Evolutionary conservation across 2,888 invertebrate genomes (phyloP), one percentile per base, ranked within the genome.

Genomic region (Pyrgus malvae): DNA sequence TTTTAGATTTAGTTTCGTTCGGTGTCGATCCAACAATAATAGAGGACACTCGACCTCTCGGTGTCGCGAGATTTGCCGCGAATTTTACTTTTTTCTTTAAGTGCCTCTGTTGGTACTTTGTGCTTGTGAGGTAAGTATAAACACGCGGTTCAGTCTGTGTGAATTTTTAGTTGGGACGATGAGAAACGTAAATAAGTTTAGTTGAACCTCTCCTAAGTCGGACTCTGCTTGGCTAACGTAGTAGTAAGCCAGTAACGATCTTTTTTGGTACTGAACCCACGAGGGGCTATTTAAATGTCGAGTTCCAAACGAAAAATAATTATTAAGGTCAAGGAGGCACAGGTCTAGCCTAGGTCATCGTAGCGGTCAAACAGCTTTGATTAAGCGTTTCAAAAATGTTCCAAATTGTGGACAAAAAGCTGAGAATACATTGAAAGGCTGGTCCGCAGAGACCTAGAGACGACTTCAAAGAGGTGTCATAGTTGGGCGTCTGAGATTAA

Each of bases 31-130:
- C 49, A 62, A 72, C 70, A 80, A 85, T 87, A 84, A 83, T 82
- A 83, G 80, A 87, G 80, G 68, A 76, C 79, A 78, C 88, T 88
- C 85, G 84, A 86, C 83, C 83, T 80, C 74, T 69, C 69, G 57
- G 71, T 69, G 80, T 70, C 72, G 80, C 73, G 80, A 78, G 76
- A 71, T 78, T 80, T 80, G 72, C 72, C 79, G 77, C 74, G 78
- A 74, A 72, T 73, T 74, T 74, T 60, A 63, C 64, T 66, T 69
- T 69, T 66, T 66, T 66, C 58, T 59, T 57, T 58, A 62, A 64
- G 60, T 58, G 57, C 55, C 27, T 55, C 56, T 61, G 58, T 53
- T 49, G 57, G 55, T 56, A 50, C 50, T 59, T 53, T 38, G 53
- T 16, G 53, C 53, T 59, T 58, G 59, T 62, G 60, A 54, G 25